Evolutionary conservation across 1,140 invertebrate genomes (phyloP).

Genomic region (Cheumatopsyche charites): DNA sequence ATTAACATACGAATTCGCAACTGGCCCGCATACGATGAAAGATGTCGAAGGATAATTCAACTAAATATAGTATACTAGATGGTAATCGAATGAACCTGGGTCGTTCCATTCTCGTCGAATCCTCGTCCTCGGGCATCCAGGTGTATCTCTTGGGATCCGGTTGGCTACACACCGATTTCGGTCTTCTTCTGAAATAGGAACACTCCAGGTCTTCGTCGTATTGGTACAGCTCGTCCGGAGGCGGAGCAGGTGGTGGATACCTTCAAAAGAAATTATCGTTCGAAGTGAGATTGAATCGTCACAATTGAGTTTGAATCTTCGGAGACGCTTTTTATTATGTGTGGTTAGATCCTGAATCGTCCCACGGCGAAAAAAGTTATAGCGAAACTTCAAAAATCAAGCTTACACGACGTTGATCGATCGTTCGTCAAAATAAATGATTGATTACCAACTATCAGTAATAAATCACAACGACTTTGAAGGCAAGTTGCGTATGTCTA

Average conservation of each 20-base stretch:
- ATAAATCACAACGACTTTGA: slow-evolving; percentile 3
- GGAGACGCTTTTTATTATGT: too few species aligned
- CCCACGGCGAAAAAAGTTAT: too few species aligned
- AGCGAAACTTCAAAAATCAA: background rate
- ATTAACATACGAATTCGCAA: too few species aligned
- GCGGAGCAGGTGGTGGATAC: slow-evolving; percentile 62
- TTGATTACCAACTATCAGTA: slow-evolving; percentile 1
- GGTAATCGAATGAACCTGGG: slow-evolving; percentile 57
- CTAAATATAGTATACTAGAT: background rate
- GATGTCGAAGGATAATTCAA: background rate
- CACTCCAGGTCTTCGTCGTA: slow-evolving; percentile 74
- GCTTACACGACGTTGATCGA: background rate
- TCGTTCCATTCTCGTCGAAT: slow-evolving; percentile 72
- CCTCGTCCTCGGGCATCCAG: slow-evolving; percentile 78
- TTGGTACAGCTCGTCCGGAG: slow-evolving; percentile 62
- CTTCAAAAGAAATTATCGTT: slow-evolving; percentile 49
- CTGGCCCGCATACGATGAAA: background rate
- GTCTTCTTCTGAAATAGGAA: slow-evolving; percentile 78
- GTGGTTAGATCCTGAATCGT: too few species aligned
- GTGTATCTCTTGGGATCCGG: slow-evolving; percentile 76
- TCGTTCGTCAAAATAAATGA: background rate
- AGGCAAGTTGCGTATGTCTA: too few species aligned
- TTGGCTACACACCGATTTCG: slow-evolving; percentile 71
- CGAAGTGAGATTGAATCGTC: too few species aligned
- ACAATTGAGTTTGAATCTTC: too few species aligned